phyloP scores from a whole-genome alignment of 2,888 invertebrate genomes.

The Adineta ricciae region DNA sequence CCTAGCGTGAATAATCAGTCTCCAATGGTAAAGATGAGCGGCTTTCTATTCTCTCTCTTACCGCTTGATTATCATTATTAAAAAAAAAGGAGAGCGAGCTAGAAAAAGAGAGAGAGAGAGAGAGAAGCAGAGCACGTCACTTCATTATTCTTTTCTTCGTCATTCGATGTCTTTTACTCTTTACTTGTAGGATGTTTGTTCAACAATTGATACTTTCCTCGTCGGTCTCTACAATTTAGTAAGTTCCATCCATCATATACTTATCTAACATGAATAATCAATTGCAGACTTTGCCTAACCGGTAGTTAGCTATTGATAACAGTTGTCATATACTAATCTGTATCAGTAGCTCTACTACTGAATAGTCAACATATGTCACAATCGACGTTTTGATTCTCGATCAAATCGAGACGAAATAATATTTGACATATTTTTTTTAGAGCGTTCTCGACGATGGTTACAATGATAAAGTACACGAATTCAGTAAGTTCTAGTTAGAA shows the following conservation, averaged over 20 bases:
- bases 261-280: neutral
- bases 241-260: neutral
- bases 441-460: neutral
- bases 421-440: neutral
- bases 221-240: neutral
- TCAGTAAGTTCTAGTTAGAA: neutral
- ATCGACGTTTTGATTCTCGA: neutral
- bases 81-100: neutral
- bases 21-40: neutral
- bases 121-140: neutral
- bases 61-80: neutral
- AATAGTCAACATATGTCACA: neutral
- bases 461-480: neutral
- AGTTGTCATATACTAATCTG: neutral
- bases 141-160: neutral
- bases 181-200: constrained; percentile 9
- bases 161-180: neutral
- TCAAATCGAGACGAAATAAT: neutral
- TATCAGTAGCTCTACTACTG: constrained; percentile 24
- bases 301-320: constrained; percentile 21
- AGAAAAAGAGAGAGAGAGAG: no score
- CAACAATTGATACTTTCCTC: constrained; percentile 15
- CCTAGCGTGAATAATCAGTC: neutral
- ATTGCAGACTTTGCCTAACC: neutral
- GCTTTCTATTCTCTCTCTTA: neutral